Base-by-base conservation (phyloP, 2,888 invertebrate genomes). In the Junonia oenone region DNA sequence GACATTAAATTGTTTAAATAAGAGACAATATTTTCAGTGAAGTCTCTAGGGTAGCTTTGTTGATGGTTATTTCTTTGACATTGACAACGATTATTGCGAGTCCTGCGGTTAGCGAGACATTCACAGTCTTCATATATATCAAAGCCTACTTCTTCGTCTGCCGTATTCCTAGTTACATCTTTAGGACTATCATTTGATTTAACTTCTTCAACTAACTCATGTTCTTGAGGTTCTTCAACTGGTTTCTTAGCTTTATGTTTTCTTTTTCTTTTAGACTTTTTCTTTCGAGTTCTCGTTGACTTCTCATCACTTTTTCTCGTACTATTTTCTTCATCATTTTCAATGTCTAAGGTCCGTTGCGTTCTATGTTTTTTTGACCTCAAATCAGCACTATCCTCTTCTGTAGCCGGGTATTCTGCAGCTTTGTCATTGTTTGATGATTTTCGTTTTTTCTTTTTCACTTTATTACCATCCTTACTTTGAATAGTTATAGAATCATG, bases 1-100 rank as follows among this genome's bases (percentile, higher is more conserved):
- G 37, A 57, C 50, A 58, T 61, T 29, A 56, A 26, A 47, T 48
- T 57, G 38, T 56, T 54, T 13, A 62, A 40, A 45, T 61, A 55
- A 29, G 53, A 46, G 31, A 48, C 43, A 33, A 61, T 57, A 27
- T 58, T 58, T 33, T 51, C 56, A 19, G 54, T 49, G 31, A 48
- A 58, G 46, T 59, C 55, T 43, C 48, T 50, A 26, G 22, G 26
- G 5, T 31, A 19, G 6, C 5, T 5, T 0, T 19, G 38, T 4
- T 17, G 38, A 11, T 40, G 2, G 11, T 17, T 40, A 5, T 19
- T 40, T 19, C 9, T 40, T n/a, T n/a, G n/a, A n/a, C n/a, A n/a
- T n/a, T n/a, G n/a, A n/a, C n/a, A n/a, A n/a, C n/a, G n/a, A n/a
- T n/a, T n/a, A n/a, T n/a, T n/a, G n/a, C n/a, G n/a, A n/a, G n/a